Evolutionary conservation across 2,113 vertebrate genomes (phyloP), one percentile per base, ranked within the genome.

Genomic region (Platichthys stellatus): DNA sequence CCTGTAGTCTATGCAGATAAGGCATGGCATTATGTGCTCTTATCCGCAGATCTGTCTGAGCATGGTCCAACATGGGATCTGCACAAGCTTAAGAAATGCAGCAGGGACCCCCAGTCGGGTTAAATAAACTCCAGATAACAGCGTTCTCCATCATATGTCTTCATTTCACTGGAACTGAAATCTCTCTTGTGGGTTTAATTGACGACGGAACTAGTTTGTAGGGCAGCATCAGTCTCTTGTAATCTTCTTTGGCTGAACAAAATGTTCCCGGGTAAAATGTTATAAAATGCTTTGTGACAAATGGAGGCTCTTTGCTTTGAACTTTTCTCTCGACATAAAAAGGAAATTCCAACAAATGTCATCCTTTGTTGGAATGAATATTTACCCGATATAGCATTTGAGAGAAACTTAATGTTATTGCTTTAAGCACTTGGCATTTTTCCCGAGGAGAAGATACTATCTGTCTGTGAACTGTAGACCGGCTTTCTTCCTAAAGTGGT

Each of bases 1-100:
- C 63, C 89, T 17, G 78, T 85, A 82, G 86, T 88, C 92, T 89
- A 86, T 49, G 35, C 72, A 72, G 93, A 95, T 94, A 94, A 93
- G 86, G 63, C 75, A 45, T 75, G 61, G 76, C 69, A 70, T 88
- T 85, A 78, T 76, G 54, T 28, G 43, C 61, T 69, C 74, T 92
- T 90, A 92, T 93, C 92, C 83, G 56, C 21, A 35, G 12, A 56
- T 76, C 73, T 66, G 85, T 88, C 83, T 86, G 70, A 73, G 66
- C 56, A 2, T 11, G 43, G 49, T 74, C 59, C 49, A 65, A 23
- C 56, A 63, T 24, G 53, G 60, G 68, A 47, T 80, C 67, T 61
- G 47, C 85, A 74, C 78, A 82, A 66, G 80, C 12, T 47, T 7
- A 28, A 59, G 24, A 28, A 28, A 28, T 28, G 24, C 2, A 57